phyloP scores from a whole-genome alignment of 2,888 invertebrate species.

The Tachina lurida region DNA sequence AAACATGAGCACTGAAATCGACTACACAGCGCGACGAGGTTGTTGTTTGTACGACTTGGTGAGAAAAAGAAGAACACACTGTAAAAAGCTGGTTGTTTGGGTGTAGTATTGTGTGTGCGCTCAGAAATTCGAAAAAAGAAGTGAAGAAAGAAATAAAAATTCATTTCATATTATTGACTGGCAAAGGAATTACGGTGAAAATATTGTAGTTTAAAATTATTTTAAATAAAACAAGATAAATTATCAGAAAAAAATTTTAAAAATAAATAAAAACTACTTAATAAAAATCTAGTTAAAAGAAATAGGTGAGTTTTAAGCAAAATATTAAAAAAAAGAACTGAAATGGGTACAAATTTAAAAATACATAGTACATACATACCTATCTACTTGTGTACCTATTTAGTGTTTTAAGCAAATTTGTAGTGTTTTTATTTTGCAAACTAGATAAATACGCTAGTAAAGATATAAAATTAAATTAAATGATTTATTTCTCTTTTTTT shows the following conservation, averaged over 20 bases:
- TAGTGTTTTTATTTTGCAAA: slow-evolving; percentile 20
- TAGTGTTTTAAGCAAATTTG: slow-evolving; percentile 26
- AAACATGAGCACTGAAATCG: slow-evolving; percentile 47
- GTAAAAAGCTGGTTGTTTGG: slow-evolving; percentile 61
- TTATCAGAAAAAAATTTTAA: slow-evolving; percentile 15
- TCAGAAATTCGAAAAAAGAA: slow-evolving; percentile 61
- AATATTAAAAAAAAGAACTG: neutral
- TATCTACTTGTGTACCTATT: no score
- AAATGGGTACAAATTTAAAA: neutral
- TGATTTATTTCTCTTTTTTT: slow-evolving; percentile 34
- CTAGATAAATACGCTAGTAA: slow-evolving; percentile 17
- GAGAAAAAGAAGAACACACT: slow-evolving; percentile 59
- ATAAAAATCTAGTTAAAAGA: slow-evolving; percentile 1
- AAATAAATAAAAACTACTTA: slow-evolving; percentile 19
- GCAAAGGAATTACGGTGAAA: slow-evolving; percentile 65
- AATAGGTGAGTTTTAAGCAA: slow-evolving; percentile 45
- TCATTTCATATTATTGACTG: slow-evolving; percentile 67
- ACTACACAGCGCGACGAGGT: slow-evolving; percentile 51
- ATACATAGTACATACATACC: neutral
- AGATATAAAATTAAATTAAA: slow-evolving; percentile 18
- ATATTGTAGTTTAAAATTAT: slow-evolving; percentile 54
- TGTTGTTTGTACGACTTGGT: slow-evolving; percentile 51
- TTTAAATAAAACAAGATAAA: slow-evolving; percentile 38
- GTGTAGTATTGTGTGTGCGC: slow-evolving; percentile 42
- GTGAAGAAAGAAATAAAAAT: slow-evolving; percentile 63